Percentiles rank a stretch among this genome's conserved stretches.
Evolutionary conservation across 2,113 vertebrate species (phyloP).

Genomic region (Antigone vipio): DNA sequence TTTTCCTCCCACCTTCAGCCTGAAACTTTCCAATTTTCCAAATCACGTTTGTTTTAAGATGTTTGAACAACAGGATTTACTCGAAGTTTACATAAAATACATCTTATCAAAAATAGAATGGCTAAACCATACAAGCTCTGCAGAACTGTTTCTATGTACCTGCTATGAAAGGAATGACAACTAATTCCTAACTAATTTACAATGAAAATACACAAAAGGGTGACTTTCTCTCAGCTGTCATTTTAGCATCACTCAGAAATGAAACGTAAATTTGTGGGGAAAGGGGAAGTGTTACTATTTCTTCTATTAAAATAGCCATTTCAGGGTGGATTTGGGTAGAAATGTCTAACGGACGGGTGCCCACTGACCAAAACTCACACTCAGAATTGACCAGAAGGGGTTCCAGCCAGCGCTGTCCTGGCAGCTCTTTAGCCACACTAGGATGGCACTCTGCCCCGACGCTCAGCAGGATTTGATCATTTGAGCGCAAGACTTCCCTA

Average conservation of each 20-base stretch:
- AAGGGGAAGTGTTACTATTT: not conserved
- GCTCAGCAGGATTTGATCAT: not conserved
- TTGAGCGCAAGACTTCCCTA: not conserved
- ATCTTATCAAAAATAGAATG: not conserved
- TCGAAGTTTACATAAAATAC: not conserved
- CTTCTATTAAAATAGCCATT: not conserved
- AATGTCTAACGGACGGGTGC: not conserved
- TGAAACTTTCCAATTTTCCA: not conserved
- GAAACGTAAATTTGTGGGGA: not conserved
- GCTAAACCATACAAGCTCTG: not conserved
- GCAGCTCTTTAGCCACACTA: not conserved
- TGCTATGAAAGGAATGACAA: not conserved
- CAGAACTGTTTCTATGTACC: not conserved
- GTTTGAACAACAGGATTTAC: not conserved
- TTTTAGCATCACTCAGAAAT: not conserved
- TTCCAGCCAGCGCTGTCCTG: not conserved
- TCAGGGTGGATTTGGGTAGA: not conserved
- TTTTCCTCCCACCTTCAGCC: not conserved
- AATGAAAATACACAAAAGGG: not conserved
- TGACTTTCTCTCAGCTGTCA: not conserved
- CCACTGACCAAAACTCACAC: not conserved
- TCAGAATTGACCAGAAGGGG: not conserved
- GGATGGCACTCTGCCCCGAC: not conserved
- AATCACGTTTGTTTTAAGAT: not conserved
- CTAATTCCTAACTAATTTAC: not conserved